A percentile compares a stretch with the other conserved stretches of the same genome.
Conservation (phyloP, 2,888 invertebrate genomes). For the Oligia fasciuncula region DNA sequence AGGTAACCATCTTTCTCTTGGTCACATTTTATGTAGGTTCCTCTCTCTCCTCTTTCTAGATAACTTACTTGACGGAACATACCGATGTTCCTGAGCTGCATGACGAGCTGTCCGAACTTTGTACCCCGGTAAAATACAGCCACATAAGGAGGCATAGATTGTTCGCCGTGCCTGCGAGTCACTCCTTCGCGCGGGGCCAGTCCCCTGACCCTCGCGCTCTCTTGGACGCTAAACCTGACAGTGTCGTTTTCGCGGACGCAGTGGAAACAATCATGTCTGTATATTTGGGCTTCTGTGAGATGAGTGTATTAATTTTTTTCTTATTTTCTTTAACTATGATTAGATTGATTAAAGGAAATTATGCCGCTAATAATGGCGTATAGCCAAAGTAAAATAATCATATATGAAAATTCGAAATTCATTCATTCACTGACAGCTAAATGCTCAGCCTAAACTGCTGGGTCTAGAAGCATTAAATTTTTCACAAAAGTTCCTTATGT, state of each 20-base stretch:
- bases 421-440: neutral
- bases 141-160: neutral
- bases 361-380: too few species aligned
- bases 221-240: neutral
- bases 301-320: neutral
- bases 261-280: neutral
- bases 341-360: neutral
- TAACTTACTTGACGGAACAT: neutral
- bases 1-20: slow-evolving; percentile 84
- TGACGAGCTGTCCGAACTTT: neutral
- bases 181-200: too few species aligned
- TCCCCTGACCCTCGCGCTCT: too few species aligned
- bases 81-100: neutral
- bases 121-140: neutral
- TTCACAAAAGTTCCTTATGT: neutral
- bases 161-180: neutral
- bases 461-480: neutral
- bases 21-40: neutral
- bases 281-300: neutral
- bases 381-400: neutral
- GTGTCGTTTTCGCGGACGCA: neutral
- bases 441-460: neutral
- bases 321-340: neutral
- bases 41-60: neutral
- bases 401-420: neutral